A percentile compares a stretch with the other conserved stretches of the same genome.
Conservation (phyloP, 2,797 vertebrate species). For the Steatocranus sp. region DNA sequence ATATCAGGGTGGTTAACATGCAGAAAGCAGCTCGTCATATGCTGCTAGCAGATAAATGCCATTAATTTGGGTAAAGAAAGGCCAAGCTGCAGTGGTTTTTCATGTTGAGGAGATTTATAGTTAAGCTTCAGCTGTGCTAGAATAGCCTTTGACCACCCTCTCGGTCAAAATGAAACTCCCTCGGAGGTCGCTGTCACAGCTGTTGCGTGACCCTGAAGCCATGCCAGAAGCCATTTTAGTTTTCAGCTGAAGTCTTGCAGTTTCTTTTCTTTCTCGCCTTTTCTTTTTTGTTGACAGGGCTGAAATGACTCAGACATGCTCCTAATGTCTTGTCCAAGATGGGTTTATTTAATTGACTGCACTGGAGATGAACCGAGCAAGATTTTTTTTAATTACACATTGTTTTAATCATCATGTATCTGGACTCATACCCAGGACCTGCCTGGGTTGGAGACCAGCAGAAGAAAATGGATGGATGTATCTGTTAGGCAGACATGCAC, state of each 20-base stretch:
- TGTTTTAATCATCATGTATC: conserved; percentile 64
- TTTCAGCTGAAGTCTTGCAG: conserved; percentile 44
- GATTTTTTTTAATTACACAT: conserved; percentile 50
- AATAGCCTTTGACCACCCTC: conserved; percentile 41
- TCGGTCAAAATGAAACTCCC: conserved; percentile 66
- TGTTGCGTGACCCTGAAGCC: conserved; percentile 59
- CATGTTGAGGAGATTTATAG: background rate
- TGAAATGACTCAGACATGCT: conserved; percentile 27
- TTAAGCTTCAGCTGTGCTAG: conserved; percentile 3
- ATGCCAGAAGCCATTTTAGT: conserved; percentile 41
- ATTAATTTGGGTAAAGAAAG: background rate
- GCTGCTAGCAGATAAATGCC: background rate
- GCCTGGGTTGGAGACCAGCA: background rate
- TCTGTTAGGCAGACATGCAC: conserved; percentile 51
- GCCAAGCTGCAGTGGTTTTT: background rate
- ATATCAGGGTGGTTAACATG: background rate
- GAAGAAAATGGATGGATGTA: background rate
- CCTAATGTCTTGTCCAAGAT: conserved; percentile 26
- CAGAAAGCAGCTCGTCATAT: background rate
- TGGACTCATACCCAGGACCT: background rate
- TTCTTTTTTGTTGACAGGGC: conserved; percentile 13
- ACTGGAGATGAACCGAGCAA: conserved; percentile 52
- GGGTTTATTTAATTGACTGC: conserved; percentile 47
- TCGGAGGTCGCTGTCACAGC: conserved; percentile 65
- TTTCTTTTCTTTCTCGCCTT: conserved; percentile 1